Base-by-base conservation (phyloP, 2,113 vertebrate genomes). In the Alethe diademata region DNA sequence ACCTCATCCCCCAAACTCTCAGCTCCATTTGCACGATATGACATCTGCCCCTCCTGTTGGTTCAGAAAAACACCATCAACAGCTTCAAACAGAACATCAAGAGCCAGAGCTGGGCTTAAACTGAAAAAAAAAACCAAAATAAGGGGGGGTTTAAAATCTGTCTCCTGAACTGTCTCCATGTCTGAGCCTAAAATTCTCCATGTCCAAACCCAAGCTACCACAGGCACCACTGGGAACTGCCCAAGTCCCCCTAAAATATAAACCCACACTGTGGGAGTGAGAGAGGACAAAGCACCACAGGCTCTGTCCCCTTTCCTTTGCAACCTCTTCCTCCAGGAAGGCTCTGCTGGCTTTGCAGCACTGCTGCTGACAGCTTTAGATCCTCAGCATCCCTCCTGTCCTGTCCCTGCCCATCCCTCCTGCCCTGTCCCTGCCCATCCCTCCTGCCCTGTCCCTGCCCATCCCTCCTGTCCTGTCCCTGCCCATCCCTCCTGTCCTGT, bases 281-380 rank as follows among this genome's bases (percentile, higher is more conserved):
- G 47, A 31, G 14, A 5, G 26, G n/a, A 28, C 45, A 56, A 11
- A 2, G 18, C 51, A 23, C 9, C 3, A 0, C 1, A 0, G 42
- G 79, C 35, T 8, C 74, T 72, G 22, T 31, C 31, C 25, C 65
- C 65, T 31, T 80, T 48, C 29, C 28, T 33, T 9, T 40, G 16
- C 14, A 42, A 12, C 3, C 3, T 1, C 19, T n/a, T 8, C 14
- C 47, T 35, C 23, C 54, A 20, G 35, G 14, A 56, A 29, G 9
- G 72, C 75, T 33, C 9, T 4, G 2, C 62, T 75, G 57, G 7
- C 70, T 71, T 62, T 38, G 51, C 24, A 11, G 53, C 40, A 2
- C 23, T 5, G 38, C 57, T 23, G 20, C n/a, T n/a, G 15, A 6
- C 31, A 31, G 38, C 24, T 78, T 31, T 56, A 24, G 31, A 35